Base-by-base conservation (phyloP, 2,888 invertebrate species). In the Amiota minor region DNA sequence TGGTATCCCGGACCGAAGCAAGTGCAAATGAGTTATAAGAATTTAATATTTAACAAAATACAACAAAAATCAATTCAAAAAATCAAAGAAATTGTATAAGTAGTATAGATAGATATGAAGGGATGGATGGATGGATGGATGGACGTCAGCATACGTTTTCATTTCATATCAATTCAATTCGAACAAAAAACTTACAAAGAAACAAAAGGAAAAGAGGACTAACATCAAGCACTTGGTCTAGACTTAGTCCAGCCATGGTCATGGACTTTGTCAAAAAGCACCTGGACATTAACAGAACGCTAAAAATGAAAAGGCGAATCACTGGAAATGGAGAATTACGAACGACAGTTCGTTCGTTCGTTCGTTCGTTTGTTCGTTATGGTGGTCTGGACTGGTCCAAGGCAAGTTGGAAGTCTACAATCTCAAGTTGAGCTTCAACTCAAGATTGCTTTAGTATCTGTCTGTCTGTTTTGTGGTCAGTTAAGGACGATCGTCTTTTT, bases 1-100 rank as follows among this genome's bases (percentile, higher is more conserved):
- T 11, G 64, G 56, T 64, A 71, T 55, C 69, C 50, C 77, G 53
- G 46, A 46, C 46, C 62, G 71, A 49, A 10, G n/a, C 80, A 81
- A 83, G 86, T 86, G 86, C 86, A 86, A 86, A 86, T 86, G 86
- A 86, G 85, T 87, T 86, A 87, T 87, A 86, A 84, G 86, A 86
- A 87, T 86, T 86, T 86, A 86, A 86, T 86, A 86, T 86, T 86
- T 87, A 87, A 86, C 87, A 86, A 35, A 35, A 35, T 35, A 4
- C 35, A 35, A 86, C 85, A 85, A 83, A 87, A 86, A 86, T 86
- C 86, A 86, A 86, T 86, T 86, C 85, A 84, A 81, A 87, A 35
- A 86, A 87, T 85, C 84, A 35, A 35, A 35, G 35, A 8, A 35
- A 35, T 6, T 35, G 6, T 35, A 35, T 35, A 85, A 23, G 53